These are phyloP conservation scores for Indicator maculatus DNA, from an alignment of 2,113 vertebrate species.

Conservation along the genomic window DNA sequence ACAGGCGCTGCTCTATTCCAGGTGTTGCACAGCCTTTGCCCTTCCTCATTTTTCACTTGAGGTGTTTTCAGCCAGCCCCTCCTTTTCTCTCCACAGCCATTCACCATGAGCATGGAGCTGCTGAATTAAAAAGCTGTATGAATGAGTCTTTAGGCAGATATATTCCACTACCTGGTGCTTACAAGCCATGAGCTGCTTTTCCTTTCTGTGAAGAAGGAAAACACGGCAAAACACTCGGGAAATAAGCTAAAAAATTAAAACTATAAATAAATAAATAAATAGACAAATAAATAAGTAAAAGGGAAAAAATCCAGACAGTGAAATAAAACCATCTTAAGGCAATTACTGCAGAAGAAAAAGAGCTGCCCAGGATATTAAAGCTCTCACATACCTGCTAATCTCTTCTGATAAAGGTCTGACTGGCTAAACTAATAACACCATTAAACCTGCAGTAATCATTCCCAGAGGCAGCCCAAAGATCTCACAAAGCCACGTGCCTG, in stretches of 20 bases:
- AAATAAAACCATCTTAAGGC: conserved; percentile 42
- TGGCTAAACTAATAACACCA: conserved; percentile 32
- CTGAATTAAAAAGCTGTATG: background rate
- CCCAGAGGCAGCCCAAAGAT: conserved; percentile 14
- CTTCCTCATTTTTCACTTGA: conserved; percentile 16
- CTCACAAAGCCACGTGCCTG: background rate
- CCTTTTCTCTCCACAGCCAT: background rate
- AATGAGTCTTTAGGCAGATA: conserved; percentile 14
- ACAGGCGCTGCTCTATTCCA: background rate
- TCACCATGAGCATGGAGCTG: background rate
- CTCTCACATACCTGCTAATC: conserved; percentile 41
- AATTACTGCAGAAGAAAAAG: conserved; percentile 50
- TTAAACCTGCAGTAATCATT: background rate
- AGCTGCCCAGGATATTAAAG: conserved; percentile 49
- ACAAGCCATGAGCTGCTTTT: background rate
- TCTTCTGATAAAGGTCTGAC: conserved; percentile 53
- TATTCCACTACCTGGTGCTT: background rate
- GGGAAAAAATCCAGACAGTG: background rate
- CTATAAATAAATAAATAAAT: too few relatives aligned
- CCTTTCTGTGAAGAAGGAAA: background rate
- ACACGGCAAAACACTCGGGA: background rate
- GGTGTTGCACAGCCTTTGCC: background rate
- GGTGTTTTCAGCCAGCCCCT: background rate
- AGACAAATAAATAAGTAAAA: background rate
- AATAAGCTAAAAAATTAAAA: background rate